Conservation (phyloP, 2,113 vertebrate species). For the Halichoeres trimaculatus region DNA sequence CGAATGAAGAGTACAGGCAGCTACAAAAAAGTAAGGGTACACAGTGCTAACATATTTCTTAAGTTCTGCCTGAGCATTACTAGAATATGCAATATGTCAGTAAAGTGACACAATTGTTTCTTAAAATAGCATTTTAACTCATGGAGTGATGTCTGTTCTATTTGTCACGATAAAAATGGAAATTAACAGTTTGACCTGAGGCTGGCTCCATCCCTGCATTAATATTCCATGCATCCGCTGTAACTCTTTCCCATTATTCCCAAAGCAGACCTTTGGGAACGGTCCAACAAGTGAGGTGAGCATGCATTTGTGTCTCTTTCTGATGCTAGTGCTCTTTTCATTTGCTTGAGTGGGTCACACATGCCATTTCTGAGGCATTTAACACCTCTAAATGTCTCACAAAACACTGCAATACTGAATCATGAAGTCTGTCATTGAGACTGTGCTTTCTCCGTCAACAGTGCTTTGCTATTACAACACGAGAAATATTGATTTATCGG, state of each 20-base stretch:
- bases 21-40: too few species aligned
- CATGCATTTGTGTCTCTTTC: constrained; percentile 58
- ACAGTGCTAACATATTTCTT: too few species aligned
- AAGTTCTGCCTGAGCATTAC: constrained; percentile 37
- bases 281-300: constrained; percentile 55
- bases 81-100: constrained; percentile 54
- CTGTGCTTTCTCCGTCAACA: constrained; percentile 48
- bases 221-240: constrained; percentile 65
- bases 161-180: constrained; percentile 59
- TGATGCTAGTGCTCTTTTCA: constrained; percentile 53
- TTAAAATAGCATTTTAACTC: constrained; percentile 52
- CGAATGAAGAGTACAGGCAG: too few species aligned
- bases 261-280: constrained; percentile 63
- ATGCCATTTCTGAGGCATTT: constrained; percentile 63
- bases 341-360: constrained; percentile 61
- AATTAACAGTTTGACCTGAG: constrained; percentile 58
- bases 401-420: constrained; percentile 32
- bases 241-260: constrained; percentile 68
- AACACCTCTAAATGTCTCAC: constrained; percentile 55
- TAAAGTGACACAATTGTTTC: constrained; percentile 36
- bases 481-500: constrained; percentile 71
- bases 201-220: constrained; percentile 48
- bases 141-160: constrained; percentile 34
- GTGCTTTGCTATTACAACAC: constrained; percentile 61
- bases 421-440: constrained; percentile 42